Evolutionary conservation across 2,113 vertebrate genomes (phyloP), one percentile per base, ranked within the genome.

Genomic region (Heteronetta atricapilla): DNA sequence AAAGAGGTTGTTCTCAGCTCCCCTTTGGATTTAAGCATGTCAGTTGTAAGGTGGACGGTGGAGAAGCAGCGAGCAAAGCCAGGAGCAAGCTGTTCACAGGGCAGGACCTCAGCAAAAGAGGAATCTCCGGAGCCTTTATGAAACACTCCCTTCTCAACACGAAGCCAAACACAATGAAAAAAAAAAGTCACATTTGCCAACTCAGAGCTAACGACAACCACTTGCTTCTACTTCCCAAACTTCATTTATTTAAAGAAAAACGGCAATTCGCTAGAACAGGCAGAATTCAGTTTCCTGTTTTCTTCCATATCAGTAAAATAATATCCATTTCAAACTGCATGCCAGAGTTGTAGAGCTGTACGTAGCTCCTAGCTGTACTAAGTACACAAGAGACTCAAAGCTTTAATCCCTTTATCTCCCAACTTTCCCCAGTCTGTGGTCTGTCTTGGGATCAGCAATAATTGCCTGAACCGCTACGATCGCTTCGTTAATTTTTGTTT

Each of bases 391-490:
- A 93, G 36, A 33, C 62, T 82, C 23, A 42, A 38, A 58, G n/a
- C 79, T 63, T 59, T 53, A 7, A 5, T 19, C 33, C 28, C 63
- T 70, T 99, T 98, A 99, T 99, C 99, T 99, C 89, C 99, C 99
- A 4, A 99, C 99, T 94, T 99, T 99, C 3, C 99, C 99, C 97
- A 99, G 98, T 97, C 99, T 98, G 98, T 99, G 98, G 97, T 99
- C 99, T 31, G 99, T 99, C 97, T 99, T 99, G 96, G 99, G 99
- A 94, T 99, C 98, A 8, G 99, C 99, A 23, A 99, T 99, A 88
- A 99, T 99, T 16, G 99, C 99, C 98, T 99, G 99, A 8, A 99
- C 99, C 0, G 99, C 99, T 26, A 99, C 99, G 11, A 99, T 99
- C 77, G 99, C 99, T 73, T 99, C 99, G 26, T 99, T 99, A 78